These are phyloP conservation scores for Mustelus asterias DNA, from an alignment of 2,113 vertebrate genomes.

Conservation along the genomic window DNA sequence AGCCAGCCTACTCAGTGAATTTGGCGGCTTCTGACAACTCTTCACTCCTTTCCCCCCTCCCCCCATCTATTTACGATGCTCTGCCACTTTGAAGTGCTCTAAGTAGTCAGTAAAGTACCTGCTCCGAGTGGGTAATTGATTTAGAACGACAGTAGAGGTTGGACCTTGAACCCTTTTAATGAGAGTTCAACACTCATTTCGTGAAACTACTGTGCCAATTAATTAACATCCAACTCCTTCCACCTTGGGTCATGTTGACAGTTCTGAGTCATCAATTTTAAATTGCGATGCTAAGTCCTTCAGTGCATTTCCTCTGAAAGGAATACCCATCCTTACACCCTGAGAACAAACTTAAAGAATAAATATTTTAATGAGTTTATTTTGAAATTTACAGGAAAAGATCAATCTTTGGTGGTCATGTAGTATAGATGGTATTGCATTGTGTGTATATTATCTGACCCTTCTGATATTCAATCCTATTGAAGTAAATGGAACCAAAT, in stretches of 20 bases:
- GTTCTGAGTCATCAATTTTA: constrained; percentile 13
- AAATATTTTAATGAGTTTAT: background rate
- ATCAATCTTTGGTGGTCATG: background rate
- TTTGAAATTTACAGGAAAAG: background rate
- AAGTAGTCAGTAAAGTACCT: background rate
- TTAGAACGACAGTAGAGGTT: background rate
- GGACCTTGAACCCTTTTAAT: constrained; percentile 8
- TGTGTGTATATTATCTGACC: background rate
- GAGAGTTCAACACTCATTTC: background rate
- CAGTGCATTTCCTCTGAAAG: background rate
- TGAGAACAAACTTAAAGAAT: background rate
- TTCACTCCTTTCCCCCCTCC: background rate
- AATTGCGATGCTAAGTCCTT: background rate
- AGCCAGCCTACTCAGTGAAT: background rate
- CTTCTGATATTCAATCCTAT: background rate
- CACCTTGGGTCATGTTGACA: background rate
- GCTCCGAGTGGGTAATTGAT: background rate
- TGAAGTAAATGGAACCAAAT: background rate
- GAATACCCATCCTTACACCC: background rate
- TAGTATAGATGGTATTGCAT: background rate
- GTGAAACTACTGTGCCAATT: background rate
- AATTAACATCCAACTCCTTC: background rate
- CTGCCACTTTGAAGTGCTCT: background rate
- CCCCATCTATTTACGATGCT: background rate
- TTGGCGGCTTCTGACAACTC: background rate